These are phyloP conservation scores for Nerophis ophidion DNA, from an alignment of 2,113 vertebrate genomes.

Conservation along the genomic window DNA sequence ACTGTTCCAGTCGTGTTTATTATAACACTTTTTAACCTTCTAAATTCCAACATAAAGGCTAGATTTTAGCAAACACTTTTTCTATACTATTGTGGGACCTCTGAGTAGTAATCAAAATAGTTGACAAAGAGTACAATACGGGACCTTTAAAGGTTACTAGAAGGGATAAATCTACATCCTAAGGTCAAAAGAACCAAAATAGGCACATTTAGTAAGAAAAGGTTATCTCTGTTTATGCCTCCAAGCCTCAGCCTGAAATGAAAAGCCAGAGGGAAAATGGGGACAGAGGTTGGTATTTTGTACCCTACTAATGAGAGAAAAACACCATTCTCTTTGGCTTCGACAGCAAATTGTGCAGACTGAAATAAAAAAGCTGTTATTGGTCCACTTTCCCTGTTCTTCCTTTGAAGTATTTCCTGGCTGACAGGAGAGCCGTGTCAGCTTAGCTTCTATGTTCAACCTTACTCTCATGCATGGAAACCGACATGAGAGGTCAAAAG, in stretches of 20 bases:
- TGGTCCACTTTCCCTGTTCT: constrained; percentile 21
- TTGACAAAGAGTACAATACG: no score
- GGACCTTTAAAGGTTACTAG: constrained; percentile 1
- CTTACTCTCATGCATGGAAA: neutral
- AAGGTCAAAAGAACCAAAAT: constrained; percentile 8
- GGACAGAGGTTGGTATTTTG: constrained; percentile 9
- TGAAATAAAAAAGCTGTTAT: constrained; percentile 19
- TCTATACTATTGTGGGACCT: no score
- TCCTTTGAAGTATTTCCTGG: constrained; percentile 24
- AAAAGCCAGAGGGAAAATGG: neutral
- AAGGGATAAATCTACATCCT: neutral
- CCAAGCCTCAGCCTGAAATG: constrained; percentile 5
- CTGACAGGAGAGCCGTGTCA: constrained; percentile 8
- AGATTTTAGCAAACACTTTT: no score
- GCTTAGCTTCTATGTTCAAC: constrained; percentile 15
- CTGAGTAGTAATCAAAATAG: no score
- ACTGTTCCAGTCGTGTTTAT: no score
- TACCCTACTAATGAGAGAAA: constrained; percentile 26
- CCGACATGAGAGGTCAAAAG: neutral
- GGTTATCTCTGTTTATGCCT: constrained; percentile 40
- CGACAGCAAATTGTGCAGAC: constrained; percentile 28
- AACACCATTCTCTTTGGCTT: constrained; percentile 49
- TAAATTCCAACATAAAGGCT: no score
- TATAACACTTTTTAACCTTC: no score
- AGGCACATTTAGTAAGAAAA: constrained; percentile 21